Evolutionary conservation across 2,113 vertebrate species (phyloP), one percentile per base, ranked within the genome.

Genomic region (Pionites leucogaster): DNA sequence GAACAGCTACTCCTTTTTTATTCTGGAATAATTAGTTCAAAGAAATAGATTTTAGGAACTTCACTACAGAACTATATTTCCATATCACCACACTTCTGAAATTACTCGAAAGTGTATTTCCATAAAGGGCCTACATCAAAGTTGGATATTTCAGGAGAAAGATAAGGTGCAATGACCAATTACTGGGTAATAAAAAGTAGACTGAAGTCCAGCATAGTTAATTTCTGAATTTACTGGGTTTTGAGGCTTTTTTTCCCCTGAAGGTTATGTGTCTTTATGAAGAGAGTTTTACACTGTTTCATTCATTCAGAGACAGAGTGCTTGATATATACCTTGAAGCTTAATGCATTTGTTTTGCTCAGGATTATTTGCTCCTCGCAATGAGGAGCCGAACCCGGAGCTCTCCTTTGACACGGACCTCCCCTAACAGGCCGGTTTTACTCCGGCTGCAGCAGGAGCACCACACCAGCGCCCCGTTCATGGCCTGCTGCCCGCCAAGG

Each of bases 381-480:
- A 22, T 6, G 52, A 72, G 75, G 35, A 44, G 46, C 22, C 11
- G 17, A 17, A 20, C 49, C 29, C 14, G 33, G 42, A 47, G 29
- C 42, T 64, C 15, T 47, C 12, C n/a, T 74, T 63, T 29, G 25
- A 27, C 12, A 5, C 0, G 11, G 8, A 11, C 13, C 35, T 83
- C 8, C 11, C 35, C 16, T 42, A 24, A 18, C 11, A 52, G 33
- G 17, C 31, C 22, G 17, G 17, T 5, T 37, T 37, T 11, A 7
- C 19, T 22, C 6, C 3, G 19, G 59, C 25, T 25, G 53, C 59
- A 20, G n/a, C 42, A n/a, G 33, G 28, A 59, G 52, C 27, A 4
- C 24, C 35, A 24, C 17, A 10, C 16, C 28, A 2, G 46, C 2
- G 1, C 29, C 5, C 1, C 1, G 3, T 4, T 9, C 10, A 8